Conservation (phyloP, 2,888 invertebrate species). For the Bombylius discolor region DNA sequence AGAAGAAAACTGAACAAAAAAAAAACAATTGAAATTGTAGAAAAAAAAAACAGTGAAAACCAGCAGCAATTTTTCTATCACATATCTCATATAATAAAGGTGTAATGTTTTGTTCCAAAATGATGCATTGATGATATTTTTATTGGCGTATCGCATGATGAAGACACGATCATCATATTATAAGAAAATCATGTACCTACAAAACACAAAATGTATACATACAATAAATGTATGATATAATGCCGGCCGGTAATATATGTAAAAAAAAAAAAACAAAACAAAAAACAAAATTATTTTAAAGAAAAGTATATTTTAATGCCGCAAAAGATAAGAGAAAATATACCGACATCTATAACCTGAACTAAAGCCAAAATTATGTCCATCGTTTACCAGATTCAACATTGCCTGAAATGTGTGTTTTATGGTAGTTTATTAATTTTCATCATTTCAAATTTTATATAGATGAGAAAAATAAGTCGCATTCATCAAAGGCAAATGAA, state of each 20-base stretch:
- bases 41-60: not conserved
- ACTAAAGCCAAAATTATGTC: not conserved
- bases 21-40: not conserved
- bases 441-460: not conserved
- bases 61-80: not conserved
- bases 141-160: constrained; percentile 13
- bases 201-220: not conserved
- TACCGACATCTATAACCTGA: not conserved
- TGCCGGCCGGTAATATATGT: not conserved
- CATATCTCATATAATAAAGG: not conserved
- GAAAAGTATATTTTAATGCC: not conserved
- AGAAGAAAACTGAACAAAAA: too few relatives aligned
- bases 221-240: not conserved
- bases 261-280: too few relatives aligned
- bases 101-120: not conserved
- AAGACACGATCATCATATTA: not conserved
- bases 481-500: not conserved
- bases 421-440: constrained; percentile 4
- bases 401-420: constrained; percentile 1
- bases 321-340: not conserved
- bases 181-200: not conserved
- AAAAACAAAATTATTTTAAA: too few relatives aligned
- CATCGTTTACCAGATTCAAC: not conserved
- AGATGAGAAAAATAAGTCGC: not conserved
- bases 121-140: constrained; percentile 11